Evolutionary conservation across 2,113 vertebrate species (phyloP), one percentile per base, ranked within the genome.

Genomic region (Mus spicilegus): DNA sequence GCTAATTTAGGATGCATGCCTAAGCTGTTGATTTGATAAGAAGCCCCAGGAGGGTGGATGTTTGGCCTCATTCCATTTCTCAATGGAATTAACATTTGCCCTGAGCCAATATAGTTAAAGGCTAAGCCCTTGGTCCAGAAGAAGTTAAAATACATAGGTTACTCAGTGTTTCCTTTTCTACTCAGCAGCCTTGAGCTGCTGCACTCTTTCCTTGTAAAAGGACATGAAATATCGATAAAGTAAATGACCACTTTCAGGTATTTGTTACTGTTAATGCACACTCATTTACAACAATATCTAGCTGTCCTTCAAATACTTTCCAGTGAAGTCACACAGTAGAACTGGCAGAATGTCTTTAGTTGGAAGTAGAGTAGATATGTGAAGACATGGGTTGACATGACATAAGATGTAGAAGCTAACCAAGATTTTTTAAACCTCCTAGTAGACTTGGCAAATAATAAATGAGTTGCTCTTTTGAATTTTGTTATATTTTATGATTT

Each of bases 21-120:
- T 87, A 96, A 75, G 36, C 56, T 85, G 26, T 75, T 90, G 88
- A 90, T 87, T 93, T 69, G 91, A 80, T 73, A 87, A 95, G 46
- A 86, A 78, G 85, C 49, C n/a, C 72, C n/a, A 91, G 33, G 69
- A 93, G 54, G 95, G 56, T n/a, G 82, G 67, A 49, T 95, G 16
- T 73, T 96, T 75, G 46, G 30, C 84, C 36, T 16, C 58, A 51
- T 65, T 22, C 11, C 51, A 4, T 84, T 84, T 63, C 12, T 90
- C 63, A 82, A 22, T 24, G 86, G 51, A 94, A 94, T 89, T 94
- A 87, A 72, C 67, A 87, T 87, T 84, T 92, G 70, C 39, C 88
- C 89, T 65, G 49, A 12, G 30, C 63, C 49, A 84, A 19, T 72
- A 0, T 36, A 36, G 13, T 77, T 87, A 30, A 89, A 63, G 72